Evolutionary conservation across 1,140 invertebrate species (phyloP), one percentile per base, ranked within the genome.

Genomic region (Ericerus pela): DNA sequence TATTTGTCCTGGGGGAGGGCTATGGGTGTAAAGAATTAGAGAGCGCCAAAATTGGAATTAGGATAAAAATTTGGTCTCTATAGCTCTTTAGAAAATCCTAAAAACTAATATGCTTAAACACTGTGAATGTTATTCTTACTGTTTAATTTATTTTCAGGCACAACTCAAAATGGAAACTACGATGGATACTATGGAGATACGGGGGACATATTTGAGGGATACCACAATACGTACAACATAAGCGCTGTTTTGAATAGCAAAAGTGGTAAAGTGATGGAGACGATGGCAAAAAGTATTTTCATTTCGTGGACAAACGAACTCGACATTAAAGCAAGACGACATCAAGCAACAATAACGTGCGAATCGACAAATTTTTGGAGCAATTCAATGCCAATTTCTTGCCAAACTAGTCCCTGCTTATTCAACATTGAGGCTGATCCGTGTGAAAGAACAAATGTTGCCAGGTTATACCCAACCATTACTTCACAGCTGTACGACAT

Each of bases 381-480:
- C 26, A 61, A 22, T 51, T 56, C 59, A 36, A 47, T 27, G 14
- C 41, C 47, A 22, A 33, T 63, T 58, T 60, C 54, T 28, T 53
- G 31, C 18, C 14, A 52, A 24, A 43, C 52, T 24, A 52, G 60
- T 1, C 76, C 79, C 16, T 83, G 81, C 61, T 70, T 83, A 5
- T 84, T 80, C 62, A 73, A 83, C 60, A 72, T 83, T 55, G 65
- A 72, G 1, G 66, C 66, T 26, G 81, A 84, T 70, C 81, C 81
- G 0, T 84, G 81, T 65, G 81, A 84, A 64, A 74, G 71, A 3
- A 72, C 69, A 26, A 80, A 84, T 61, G 64, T 83, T 11, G 70
- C 69, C 1, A 64, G 63, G 24, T 63, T 65, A 14, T 72, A 73
- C 63, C 65, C 67, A 2, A 64, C 65, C 51, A 71, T 73, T 26